Evolutionary conservation across 2,888 invertebrate genomes (phyloP).

Genomic region (Lapara coniferarum): DNA sequence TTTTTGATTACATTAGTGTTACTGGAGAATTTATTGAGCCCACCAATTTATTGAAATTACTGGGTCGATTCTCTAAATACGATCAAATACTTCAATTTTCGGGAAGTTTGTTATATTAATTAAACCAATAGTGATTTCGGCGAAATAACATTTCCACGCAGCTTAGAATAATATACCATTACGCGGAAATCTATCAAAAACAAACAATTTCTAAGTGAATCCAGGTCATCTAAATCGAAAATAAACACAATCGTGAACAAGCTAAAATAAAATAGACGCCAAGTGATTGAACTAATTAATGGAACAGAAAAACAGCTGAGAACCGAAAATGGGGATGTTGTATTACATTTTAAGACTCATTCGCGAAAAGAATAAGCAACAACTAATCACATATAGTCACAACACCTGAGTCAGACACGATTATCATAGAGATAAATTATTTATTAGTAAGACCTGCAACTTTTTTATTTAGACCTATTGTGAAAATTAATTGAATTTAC

Average conservation of each 20-base stretch:
- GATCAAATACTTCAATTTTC: too few relatives aligned
- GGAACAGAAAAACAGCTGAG: neutral
- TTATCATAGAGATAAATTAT: too few relatives aligned
- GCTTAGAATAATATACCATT: too few relatives aligned
- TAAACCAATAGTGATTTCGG: neutral
- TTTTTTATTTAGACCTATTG: too few relatives aligned
- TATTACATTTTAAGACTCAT: neutral
- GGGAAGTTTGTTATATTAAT: too few relatives aligned
- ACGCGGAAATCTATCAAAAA: neutral
- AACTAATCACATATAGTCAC: neutral
- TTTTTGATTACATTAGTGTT: too few relatives aligned
- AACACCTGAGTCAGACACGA: neutral
- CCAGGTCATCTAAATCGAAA: constrained; percentile 13
- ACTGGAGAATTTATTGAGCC: too few relatives aligned
- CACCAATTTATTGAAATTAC: too few relatives aligned
- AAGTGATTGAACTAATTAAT: constrained; percentile 14
- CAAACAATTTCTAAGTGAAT: neutral
- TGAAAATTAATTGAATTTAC: too few relatives aligned
- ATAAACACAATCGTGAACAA: constrained; percentile 2
- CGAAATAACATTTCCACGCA: too few relatives aligned
- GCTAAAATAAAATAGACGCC: neutral
- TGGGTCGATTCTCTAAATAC: too few relatives aligned
- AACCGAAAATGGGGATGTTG: neutral
- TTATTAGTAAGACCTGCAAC: too few relatives aligned
- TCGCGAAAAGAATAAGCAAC: neutral